Conservation (phyloP, 2,888 invertebrate genomes). For the Drosophila cognata region DNA sequence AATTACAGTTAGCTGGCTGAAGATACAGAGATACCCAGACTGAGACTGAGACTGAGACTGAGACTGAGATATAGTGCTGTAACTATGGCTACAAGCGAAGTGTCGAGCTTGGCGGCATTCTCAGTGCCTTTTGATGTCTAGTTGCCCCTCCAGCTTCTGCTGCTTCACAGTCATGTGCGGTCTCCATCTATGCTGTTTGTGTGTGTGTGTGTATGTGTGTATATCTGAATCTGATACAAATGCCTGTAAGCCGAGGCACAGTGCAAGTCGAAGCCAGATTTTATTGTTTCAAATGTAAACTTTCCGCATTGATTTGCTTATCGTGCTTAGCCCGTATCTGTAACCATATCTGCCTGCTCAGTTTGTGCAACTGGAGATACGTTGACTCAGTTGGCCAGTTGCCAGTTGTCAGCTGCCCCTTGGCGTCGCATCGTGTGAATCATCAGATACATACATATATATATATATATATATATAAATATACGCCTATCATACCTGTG, state of each 20-base stretch:
- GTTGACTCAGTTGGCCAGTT: slow-evolving; percentile 31
- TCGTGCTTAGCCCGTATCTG: slow-evolving; percentile 41
- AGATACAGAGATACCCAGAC: slow-evolving; percentile 25
- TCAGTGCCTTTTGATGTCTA: slow-evolving; percentile 62
- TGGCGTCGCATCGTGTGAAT: slow-evolving; percentile 27
- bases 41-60: background rate
- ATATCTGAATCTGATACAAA: slow-evolving; percentile 25
- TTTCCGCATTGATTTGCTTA: slow-evolving; percentile 59
- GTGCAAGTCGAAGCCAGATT: slow-evolving; percentile 31
- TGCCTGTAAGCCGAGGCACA: slow-evolving; percentile 6
- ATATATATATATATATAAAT: background rate
- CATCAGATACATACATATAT: slow-evolving; percentile 36
- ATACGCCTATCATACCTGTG: slow-evolving; percentile 16
- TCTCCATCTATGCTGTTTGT: slow-evolving; percentile 19
- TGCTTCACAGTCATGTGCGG: slow-evolving; percentile 60
- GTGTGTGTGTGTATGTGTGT: slow-evolving; percentile 21
- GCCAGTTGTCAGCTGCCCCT: slow-evolving; percentile 2
- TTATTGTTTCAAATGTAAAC: slow-evolving; percentile 66
- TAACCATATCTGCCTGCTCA: slow-evolving; percentile 12
- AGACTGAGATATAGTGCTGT: slow-evolving; percentile 7
- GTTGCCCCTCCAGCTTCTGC: slow-evolving; percentile 46
- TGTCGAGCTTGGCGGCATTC: slow-evolving; percentile 60
- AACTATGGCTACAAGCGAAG: slow-evolving; percentile 33
- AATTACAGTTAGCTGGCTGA: slow-evolving; percentile 74
- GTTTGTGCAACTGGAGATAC: slow-evolving; percentile 21